Conservation (phyloP, 1,140 invertebrate genomes). For the Octopus bimaculoides region DNA sequence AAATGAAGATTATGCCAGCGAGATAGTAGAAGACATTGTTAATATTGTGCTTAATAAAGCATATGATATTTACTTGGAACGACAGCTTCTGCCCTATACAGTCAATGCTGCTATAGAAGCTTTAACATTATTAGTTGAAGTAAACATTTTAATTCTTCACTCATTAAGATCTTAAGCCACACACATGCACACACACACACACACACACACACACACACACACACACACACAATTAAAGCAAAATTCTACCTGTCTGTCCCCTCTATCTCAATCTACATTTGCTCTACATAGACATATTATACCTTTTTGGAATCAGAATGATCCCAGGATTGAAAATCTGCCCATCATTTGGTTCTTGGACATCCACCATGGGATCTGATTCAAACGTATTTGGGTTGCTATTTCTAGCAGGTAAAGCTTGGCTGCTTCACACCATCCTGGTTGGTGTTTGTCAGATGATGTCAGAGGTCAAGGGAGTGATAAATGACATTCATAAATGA, state of each 20-base stretch:
- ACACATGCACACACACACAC: not conserved
- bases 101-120: constrained; percentile 55
- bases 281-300: too few relatives aligned
- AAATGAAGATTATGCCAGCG: constrained; percentile 50
- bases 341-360: too few relatives aligned
- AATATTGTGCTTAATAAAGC: constrained; percentile 41
- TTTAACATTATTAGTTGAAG: constrained; percentile 53
- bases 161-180: not conserved
- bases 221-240: not conserved
- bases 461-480: too few relatives aligned
- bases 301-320: too few relatives aligned
- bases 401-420: too few relatives aligned
- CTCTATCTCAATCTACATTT: too few relatives aligned
- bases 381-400: too few relatives aligned
- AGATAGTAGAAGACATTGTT: constrained; percentile 53
- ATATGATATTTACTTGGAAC: constrained; percentile 51
- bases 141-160: constrained; percentile 23
- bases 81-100: constrained; percentile 55
- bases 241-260: not conserved
- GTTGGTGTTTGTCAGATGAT: too few relatives aligned
- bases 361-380: too few relatives aligned
- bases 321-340: too few relatives aligned
- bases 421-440: too few relatives aligned
- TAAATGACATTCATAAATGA: too few relatives aligned
- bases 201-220: not conserved